These are phyloP conservation scores for Halictus ligatus DNA, from an alignment of 2,888 invertebrate genomes.

Conservation along the genomic window DNA sequence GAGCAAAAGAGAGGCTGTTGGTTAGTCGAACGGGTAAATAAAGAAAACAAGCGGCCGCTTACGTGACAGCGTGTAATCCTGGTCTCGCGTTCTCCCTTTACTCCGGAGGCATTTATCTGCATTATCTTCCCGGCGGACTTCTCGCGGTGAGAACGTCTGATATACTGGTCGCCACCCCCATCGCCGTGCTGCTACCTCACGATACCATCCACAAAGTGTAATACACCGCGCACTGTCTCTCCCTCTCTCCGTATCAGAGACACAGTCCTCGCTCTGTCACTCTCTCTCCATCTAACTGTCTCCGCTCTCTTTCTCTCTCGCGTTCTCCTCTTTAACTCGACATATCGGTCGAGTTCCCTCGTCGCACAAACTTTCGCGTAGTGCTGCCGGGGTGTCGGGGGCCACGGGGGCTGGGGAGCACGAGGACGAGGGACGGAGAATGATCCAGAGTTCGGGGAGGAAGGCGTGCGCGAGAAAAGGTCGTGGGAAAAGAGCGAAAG, in stretches of 20 bases:
- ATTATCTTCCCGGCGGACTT: constrained; percentile 55
- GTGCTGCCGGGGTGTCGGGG: neutral
- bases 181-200: constrained; percentile 46
- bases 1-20: neutral
- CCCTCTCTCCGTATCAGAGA: neutral
- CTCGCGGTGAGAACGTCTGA: constrained; percentile 36
- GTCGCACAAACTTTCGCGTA: neutral
- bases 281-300: neutral
- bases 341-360: neutral
- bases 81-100: constrained; percentile 25
- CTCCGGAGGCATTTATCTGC: constrained; percentile 54
- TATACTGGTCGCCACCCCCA: constrained; percentile 53
- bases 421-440: constrained; percentile 3
- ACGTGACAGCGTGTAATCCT: constrained; percentile 55
- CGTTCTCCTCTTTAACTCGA: neutral
- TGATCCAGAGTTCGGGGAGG: constrained; percentile 15
- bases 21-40: neutral
- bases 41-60: neutral
- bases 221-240: constrained; percentile 33
- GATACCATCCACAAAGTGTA: constrained; percentile 46
- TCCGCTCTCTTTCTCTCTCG: neutral
- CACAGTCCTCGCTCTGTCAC: neutral
- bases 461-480: constrained; percentile 3
- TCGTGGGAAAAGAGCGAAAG: constrained; percentile 33
- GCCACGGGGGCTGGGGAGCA: neutral